Base-by-base conservation (phyloP, 2,797 vertebrate species). In the Serranus cabrilla region DNA sequence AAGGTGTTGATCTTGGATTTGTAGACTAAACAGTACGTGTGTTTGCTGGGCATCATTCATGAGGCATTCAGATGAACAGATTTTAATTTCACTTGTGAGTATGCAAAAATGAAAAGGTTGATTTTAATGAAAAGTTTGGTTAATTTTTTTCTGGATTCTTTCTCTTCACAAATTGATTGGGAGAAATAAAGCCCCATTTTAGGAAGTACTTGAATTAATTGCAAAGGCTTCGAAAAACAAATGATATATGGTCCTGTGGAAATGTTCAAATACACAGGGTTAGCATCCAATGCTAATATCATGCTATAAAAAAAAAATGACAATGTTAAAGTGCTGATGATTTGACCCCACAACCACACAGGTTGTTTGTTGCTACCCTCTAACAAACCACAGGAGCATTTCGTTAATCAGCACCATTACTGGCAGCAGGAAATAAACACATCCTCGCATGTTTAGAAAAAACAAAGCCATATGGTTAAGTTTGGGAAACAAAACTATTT, bases 1-100 rank as follows among this genome's bases (percentile, higher is more conserved):
- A 75, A 73, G 54, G 52, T 71, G 64, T 46, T 54, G 60, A 43
- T 46, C 21, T 43, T 64, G 60, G 66, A 71, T 59, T 18, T 76
- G 66, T 45, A 17, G 51, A 66, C 62, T 42, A 11, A 39, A 37
- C 52, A 74, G 45, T 12, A n/a, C 50, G 62, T 49, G 62, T 55
- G 54, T 39, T 73, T 69, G 59, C 61, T 54, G 23, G 31, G 16
- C 14, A 42, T 59, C 40, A 47, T 46, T 77, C 50, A 54, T 46
- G 37, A 73, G 73, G 63, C 25, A 57, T 75, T 64, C 0, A 0
- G n/a, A 23, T 21, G 56, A 50, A 27, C 39, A 58, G 34, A 78
- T 71, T 55, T 42, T 21, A 71, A 31, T 64, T 67, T 5, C 43
- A 46, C 27, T 25, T 54, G 7, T 31, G 6, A 1, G 0, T 52